Conservation (phyloP, 2,797 vertebrate genomes). For the Brachyrhaphis roseni region DNA sequence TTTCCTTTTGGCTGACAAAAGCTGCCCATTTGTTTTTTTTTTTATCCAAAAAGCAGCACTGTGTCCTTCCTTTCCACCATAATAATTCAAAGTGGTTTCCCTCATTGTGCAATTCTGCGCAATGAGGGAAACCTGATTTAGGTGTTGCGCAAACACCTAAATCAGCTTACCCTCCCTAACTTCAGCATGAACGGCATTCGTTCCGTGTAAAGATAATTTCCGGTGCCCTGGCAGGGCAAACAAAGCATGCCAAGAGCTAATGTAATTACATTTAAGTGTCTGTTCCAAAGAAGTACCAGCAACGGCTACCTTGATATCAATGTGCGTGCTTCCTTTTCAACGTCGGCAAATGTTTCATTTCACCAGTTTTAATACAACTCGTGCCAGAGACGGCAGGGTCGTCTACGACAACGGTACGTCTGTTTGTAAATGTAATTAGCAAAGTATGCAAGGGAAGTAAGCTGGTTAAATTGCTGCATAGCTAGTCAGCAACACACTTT, state of each 20-base stretch:
- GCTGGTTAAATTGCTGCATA: slow-evolving; percentile 23
- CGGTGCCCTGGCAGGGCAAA: slow-evolving; percentile 36
- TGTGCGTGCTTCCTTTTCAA: neutral
- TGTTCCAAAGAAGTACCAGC: neutral
- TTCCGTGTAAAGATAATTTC: slow-evolving; percentile 56
- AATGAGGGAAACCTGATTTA: too few species aligned
- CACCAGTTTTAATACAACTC: neutral
- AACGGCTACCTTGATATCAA: neutral
- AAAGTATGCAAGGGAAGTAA: slow-evolving; percentile 25
- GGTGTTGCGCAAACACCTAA: slow-evolving; percentile 50
- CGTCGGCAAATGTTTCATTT: neutral
- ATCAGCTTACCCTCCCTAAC: slow-evolving; percentile 65
- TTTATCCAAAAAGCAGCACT: slow-evolving; percentile 15
- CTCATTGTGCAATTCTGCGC: slow-evolving; percentile 62
- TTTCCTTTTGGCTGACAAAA: neutral
- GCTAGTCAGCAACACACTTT: slow-evolving; percentile 9
- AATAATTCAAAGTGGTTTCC: slow-evolving; percentile 62
- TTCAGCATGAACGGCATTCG: slow-evolving; percentile 59
- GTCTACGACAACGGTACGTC: neutral
- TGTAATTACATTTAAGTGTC: slow-evolving; percentile 35
- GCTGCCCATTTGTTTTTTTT: neutral
- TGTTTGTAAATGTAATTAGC: slow-evolving; percentile 34
- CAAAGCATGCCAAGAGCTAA: slow-evolving; percentile 31
- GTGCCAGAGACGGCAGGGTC: neutral
- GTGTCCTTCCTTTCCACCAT: slow-evolving; percentile 41